Conservation (phyloP, 2,113 vertebrate species). For the Sinocyclocheilus anophthalmus region DNA sequence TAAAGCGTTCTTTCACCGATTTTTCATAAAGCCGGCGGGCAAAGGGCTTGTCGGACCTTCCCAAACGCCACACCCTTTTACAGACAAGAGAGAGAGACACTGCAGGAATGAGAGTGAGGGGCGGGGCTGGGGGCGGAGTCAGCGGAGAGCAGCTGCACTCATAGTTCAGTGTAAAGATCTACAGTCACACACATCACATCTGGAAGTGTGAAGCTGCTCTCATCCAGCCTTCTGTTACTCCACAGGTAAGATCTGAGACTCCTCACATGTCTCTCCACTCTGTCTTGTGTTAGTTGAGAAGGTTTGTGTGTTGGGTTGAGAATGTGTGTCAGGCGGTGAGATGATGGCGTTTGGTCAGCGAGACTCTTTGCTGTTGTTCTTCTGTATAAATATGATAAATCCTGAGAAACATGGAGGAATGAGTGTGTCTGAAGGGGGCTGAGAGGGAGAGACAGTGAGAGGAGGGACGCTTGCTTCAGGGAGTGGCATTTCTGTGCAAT, state of each 20-base stretch:
- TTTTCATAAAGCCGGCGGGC: background rate
- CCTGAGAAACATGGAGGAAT: background rate
- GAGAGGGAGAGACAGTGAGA: background rate
- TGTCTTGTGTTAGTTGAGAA: too few species aligned
- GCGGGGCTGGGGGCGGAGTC: background rate
- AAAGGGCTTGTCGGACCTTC: constrained; percentile 12
- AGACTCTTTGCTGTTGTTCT: background rate
- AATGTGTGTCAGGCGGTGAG: too few species aligned
- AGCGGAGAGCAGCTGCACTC: background rate
- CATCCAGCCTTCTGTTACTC: background rate
- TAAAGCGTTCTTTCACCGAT: background rate
- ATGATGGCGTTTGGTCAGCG: too few species aligned
- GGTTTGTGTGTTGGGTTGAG: background rate
- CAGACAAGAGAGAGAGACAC: background rate
- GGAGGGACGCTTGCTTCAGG: background rate
- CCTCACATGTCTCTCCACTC: background rate
- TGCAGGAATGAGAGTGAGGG: background rate
- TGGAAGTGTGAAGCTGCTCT: background rate
- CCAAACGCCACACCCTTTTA: background rate
- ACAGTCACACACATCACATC: background rate
- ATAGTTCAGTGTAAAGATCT: background rate
- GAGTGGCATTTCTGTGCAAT: background rate
- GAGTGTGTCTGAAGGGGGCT: background rate
- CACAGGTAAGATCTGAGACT: background rate
- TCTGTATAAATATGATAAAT: background rate